Conservation (phyloP, 2,888 invertebrate genomes). For the Macrophya alboannulata region DNA sequence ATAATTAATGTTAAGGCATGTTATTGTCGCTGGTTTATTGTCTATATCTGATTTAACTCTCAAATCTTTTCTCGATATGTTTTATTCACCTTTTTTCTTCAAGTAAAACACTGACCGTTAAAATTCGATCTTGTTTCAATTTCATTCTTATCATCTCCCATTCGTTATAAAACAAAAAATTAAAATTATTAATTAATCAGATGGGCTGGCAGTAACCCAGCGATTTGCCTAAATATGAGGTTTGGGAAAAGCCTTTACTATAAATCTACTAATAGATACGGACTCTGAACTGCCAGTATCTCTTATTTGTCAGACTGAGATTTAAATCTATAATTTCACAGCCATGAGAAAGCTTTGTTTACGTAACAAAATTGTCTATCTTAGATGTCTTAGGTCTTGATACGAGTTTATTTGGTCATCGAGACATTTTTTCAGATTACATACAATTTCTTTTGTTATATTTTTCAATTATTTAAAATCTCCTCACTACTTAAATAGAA, state of each 20-base stretch:
- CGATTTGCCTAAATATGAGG: slow-evolving; percentile 8
- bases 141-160: neutral
- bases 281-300: slow-evolving; percentile 52
- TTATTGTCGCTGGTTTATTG: slow-evolving; percentile 43
- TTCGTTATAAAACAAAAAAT: neutral
- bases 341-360: neutral
- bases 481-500: slow-evolving; percentile 11
- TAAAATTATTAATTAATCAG: neutral
- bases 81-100: neutral
- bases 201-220: slow-evolving; percentile 3
- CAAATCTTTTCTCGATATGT: neutral
- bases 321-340: neutral
- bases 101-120: too few species aligned
- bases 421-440: neutral
- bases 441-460: neutral
- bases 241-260: neutral
- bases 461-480: neutral
- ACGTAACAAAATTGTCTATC: neutral
- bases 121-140: neutral
- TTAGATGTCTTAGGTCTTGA: neutral
- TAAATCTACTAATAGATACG: slow-evolving; percentile 35
- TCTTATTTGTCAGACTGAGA: slow-evolving; percentile 40
- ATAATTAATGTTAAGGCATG: slow-evolving; percentile 18
- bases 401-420: neutral
- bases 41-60: slow-evolving; percentile 6